A percentile compares a stretch with the other conserved stretches of the same genome.
Evolutionary conservation across 2,113 vertebrate species (phyloP).

Genomic region (Propithecus coquereli): DNA sequence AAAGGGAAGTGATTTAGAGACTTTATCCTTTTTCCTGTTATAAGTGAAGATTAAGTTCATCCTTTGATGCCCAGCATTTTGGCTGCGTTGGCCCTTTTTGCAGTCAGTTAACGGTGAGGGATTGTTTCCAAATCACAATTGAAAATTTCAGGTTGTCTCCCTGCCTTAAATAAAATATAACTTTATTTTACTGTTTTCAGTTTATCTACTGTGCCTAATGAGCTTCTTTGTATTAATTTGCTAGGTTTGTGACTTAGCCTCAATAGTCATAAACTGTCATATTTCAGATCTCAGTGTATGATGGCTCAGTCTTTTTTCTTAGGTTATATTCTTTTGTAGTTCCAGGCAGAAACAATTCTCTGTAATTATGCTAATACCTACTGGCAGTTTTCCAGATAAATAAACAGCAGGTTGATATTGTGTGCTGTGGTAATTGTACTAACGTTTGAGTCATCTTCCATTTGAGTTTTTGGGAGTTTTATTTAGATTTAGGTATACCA

Average conservation of each 20-base stretch:
- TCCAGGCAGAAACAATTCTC: not conserved
- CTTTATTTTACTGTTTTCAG: not conserved
- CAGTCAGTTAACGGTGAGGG: not conserved
- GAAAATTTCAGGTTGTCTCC: not conserved
- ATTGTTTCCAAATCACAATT: not conserved
- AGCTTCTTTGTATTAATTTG: not conserved
- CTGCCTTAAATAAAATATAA: not conserved
- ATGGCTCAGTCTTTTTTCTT: not conserved
- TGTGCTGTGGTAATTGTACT: not conserved
- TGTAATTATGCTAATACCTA: not conserved
- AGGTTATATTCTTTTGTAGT: not conserved
- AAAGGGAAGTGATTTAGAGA: not conserved
- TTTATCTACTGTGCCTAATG: not conserved
- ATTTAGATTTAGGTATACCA: not conserved
- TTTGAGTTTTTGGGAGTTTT: not conserved
- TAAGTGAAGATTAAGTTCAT: not conserved
- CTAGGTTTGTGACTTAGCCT: slow-evolving; percentile 6
- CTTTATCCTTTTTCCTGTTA: not conserved
- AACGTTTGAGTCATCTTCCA: not conserved
- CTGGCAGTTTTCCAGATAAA: not conserved
- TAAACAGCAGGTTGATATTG: not conserved
- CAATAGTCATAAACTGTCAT: not conserved
- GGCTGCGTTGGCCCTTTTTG: not conserved
- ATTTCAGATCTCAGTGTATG: not conserved
- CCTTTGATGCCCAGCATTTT: not conserved